These are phyloP conservation scores for Lindbergichthys nudifrons DNA, from an alignment of 2,797 vertebrate genomes.

Conservation along the genomic window DNA sequence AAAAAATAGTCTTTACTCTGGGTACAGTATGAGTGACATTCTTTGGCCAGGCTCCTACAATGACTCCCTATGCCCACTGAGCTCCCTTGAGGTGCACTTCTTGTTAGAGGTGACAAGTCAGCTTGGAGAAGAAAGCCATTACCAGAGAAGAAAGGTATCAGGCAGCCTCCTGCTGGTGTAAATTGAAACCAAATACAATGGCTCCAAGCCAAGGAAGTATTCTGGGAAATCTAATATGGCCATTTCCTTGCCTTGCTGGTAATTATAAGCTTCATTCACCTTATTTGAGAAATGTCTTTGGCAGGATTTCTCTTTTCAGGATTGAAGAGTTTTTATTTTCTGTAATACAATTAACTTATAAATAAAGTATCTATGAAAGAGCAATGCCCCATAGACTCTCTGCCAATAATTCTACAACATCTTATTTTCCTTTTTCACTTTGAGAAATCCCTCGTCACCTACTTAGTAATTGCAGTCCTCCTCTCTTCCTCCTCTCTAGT, in stretches of 20 bases:
- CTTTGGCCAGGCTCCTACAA: slow-evolving; percentile 60
- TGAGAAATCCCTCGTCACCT: slow-evolving; percentile 48
- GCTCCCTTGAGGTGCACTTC: slow-evolving; percentile 72
- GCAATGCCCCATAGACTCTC: not conserved
- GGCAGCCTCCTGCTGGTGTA: slow-evolving; percentile 74
- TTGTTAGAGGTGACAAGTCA: slow-evolving; percentile 76
- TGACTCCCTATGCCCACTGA: slow-evolving; percentile 63
- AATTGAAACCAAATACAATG: slow-evolving; percentile 81
- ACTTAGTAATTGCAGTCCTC: slow-evolving; percentile 61
- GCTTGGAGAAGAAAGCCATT: slow-evolving; percentile 75
- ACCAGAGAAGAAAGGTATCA: slow-evolving; percentile 76
- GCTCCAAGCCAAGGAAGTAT: slow-evolving; percentile 67
- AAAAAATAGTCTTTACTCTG: slow-evolving; percentile 50
- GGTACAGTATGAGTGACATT: slow-evolving; percentile 66
- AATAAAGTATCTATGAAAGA: slow-evolving; percentile 31
- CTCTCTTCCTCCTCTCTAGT: slow-evolving; percentile 56
- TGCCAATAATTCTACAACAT: slow-evolving; percentile 26
- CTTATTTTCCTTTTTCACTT: slow-evolving; percentile 23
- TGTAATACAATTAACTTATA: slow-evolving; percentile 31
- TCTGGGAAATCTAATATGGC: slow-evolving; percentile 71
- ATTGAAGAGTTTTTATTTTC: slow-evolving; percentile 19
- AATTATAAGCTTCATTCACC: slow-evolving; percentile 63
- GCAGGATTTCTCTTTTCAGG: slow-evolving; percentile 18
- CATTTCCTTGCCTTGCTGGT: slow-evolving; percentile 60
- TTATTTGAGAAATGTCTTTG: slow-evolving; percentile 37